phyloP scores from a whole-genome alignment of 2,888 invertebrate species.

The Stenotaenia linearis region DNA sequence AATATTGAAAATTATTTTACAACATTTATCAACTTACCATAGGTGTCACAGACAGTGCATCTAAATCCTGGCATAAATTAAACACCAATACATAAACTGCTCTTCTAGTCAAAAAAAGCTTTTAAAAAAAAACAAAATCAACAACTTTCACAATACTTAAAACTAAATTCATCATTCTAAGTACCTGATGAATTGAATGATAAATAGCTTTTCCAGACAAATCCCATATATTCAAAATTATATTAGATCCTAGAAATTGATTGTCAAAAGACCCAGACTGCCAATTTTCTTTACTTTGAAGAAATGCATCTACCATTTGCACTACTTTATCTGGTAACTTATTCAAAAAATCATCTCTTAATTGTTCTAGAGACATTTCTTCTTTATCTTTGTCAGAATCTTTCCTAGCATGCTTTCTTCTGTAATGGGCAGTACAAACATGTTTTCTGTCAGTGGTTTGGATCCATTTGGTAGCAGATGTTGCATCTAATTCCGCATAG shows the following conservation, averaged over 20 bases:
- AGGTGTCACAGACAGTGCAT: constrained; percentile 2
- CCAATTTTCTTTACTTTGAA: constrained; percentile 21
- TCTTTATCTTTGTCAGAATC: background rate
- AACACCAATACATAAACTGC: constrained; percentile 26
- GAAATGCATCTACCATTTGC: background rate
- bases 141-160: background rate
- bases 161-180: background rate
- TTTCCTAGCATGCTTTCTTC: background rate
- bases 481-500: background rate
- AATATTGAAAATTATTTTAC: too few species aligned
- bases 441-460: background rate
- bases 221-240: constrained; percentile 24
- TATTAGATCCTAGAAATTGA: background rate
- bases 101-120: constrained; percentile 14
- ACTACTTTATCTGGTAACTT: background rate
- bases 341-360: constrained; percentile 19
- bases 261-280: background rate
- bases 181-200: constrained; percentile 5
- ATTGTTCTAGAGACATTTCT: background rate
- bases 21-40: background rate
- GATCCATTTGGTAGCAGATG: background rate
- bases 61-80: constrained; percentile 22
- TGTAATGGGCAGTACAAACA: background rate
- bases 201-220: constrained; percentile 1
- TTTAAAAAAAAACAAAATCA: background rate